Conservation (phyloP, 2,888 invertebrate genomes). For the Hemaris fuciformis region DNA sequence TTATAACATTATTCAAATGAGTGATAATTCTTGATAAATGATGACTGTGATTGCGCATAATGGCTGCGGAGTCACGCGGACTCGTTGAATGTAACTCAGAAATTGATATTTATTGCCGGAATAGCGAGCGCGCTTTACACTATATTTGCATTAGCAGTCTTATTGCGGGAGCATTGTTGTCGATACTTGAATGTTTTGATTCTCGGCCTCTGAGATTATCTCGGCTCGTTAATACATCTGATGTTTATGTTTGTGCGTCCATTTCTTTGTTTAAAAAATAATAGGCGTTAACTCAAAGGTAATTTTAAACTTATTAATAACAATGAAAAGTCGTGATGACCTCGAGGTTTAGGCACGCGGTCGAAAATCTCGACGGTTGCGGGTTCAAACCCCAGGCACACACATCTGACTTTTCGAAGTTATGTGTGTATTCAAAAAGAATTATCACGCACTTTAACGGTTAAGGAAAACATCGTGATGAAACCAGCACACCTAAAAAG, state of each 20-base stretch:
- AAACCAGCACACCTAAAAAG: too few relatives aligned
- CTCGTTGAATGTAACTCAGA: conserved; percentile 13
- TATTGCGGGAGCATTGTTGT: background rate
- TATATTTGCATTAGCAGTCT: conserved; percentile 31
- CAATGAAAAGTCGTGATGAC: too few relatives aligned
- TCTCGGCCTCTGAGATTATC: background rate
- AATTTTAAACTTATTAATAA: too few relatives aligned
- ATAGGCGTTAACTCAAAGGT: too few relatives aligned
- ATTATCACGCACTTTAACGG: too few relatives aligned
- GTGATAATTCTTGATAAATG: conserved; percentile 57
- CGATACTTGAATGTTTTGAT: background rate
- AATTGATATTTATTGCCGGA: conserved; percentile 16
- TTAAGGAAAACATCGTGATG: too few relatives aligned
- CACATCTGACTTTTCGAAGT: too few relatives aligned
- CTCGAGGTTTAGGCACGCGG: too few relatives aligned
- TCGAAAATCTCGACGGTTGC: too few relatives aligned
- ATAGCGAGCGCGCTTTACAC: conserved; percentile 25
- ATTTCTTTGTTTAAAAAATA: too few relatives aligned
- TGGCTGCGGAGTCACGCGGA: conserved; percentile 18
- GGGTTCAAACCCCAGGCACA: too few relatives aligned
- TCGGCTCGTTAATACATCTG: background rate
- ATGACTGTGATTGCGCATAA: conserved; percentile 53
- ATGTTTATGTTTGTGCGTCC: background rate
- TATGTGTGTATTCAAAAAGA: too few relatives aligned
- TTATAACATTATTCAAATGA: conserved; percentile 47